Percentiles rank a stretch among this genome's conserved stretches.
phyloP scores from a whole-genome alignment of 2,797 vertebrate genomes.

The Psittacula echo region DNA sequence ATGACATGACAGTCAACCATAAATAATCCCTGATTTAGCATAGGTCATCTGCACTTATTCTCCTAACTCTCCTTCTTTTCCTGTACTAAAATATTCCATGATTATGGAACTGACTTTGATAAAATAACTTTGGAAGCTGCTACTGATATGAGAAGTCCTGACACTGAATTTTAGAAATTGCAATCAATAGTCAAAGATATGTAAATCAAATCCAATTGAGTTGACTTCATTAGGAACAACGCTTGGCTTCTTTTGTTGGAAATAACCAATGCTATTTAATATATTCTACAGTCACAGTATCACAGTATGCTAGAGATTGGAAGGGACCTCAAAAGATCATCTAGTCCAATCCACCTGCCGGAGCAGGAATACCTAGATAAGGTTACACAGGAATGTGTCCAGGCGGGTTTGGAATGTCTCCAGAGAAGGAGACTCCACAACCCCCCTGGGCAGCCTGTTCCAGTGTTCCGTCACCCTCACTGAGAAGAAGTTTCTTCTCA shows the following conservation, averaged over 20 bases:
- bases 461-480: too few relatives aligned
- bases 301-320: too few relatives aligned
- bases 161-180: neutral
- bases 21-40: neutral
- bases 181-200: neutral
- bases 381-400: too few relatives aligned
- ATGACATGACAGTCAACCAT: neutral
- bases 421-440: too few relatives aligned
- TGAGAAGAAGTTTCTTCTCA: too few relatives aligned
- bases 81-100: neutral
- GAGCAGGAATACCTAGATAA: too few relatives aligned
- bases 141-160: neutral
- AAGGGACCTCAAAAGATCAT: too few relatives aligned
- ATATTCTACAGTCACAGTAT: neutral
- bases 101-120: neutral
- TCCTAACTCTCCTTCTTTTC: neutral
- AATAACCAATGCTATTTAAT: neutral
- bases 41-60: neutral
- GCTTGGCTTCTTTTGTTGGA: neutral
- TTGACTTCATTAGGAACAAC: neutral
- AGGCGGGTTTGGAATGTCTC: too few relatives aligned
- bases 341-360: too few relatives aligned
- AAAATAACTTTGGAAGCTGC: neutral
- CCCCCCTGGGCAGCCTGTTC: too few relatives aligned
- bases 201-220: neutral